A percentile compares a stretch with the other conserved stretches of the same genome.
Conservation (phyloP, 2,888 invertebrate genomes). For the Synanthedon vespiformis region DNA sequence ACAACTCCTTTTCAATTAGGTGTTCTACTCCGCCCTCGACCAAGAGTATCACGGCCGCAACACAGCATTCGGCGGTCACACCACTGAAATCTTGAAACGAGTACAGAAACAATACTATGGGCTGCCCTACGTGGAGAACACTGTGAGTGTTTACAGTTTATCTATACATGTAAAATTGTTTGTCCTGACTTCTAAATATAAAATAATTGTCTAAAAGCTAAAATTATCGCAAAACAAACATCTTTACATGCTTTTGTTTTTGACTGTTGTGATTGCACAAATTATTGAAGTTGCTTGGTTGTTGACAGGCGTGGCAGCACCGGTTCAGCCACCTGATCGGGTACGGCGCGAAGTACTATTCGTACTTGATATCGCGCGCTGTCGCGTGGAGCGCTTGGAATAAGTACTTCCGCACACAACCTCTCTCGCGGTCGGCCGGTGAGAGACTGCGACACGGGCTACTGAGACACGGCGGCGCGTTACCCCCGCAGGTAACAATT, state of each 20-base stretch:
- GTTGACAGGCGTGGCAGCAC: conserved; percentile 88
- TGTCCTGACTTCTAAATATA: too few relatives aligned
- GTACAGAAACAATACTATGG: conserved; percentile 88
- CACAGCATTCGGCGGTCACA: conserved; percentile 60
- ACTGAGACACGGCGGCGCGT: conserved; percentile 88
- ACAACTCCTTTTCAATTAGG: conserved; percentile 41
- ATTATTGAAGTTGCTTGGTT: too few relatives aligned
- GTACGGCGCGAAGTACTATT: conserved; percentile 98
- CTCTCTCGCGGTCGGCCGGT: conserved; percentile 82
- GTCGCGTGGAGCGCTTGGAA: conserved; percentile 95
- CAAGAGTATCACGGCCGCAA: conserved; percentile 85
- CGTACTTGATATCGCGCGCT: conserved; percentile 94
- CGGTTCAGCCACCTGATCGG: conserved; percentile 97
- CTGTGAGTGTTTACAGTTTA: conserved; percentile 62
- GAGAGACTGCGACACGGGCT: conserved; percentile 82
- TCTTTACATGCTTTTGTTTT: background rate
- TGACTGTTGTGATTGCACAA: too few relatives aligned
- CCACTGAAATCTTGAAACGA: conserved; percentile 80
- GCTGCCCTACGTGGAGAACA: conserved; percentile 87
- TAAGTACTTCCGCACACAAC: conserved; percentile 82
- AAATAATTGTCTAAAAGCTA: too few relatives aligned
- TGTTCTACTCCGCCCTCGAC: conserved; percentile 93
- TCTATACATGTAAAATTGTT: background rate
- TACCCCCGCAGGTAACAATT: conserved; percentile 75
- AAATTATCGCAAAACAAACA: background rate